Evolutionary conservation across 2,797 vertebrate species (phyloP), one percentile per base, ranked within the genome.

Genomic region (Tympanoctomys barrerae): DNA sequence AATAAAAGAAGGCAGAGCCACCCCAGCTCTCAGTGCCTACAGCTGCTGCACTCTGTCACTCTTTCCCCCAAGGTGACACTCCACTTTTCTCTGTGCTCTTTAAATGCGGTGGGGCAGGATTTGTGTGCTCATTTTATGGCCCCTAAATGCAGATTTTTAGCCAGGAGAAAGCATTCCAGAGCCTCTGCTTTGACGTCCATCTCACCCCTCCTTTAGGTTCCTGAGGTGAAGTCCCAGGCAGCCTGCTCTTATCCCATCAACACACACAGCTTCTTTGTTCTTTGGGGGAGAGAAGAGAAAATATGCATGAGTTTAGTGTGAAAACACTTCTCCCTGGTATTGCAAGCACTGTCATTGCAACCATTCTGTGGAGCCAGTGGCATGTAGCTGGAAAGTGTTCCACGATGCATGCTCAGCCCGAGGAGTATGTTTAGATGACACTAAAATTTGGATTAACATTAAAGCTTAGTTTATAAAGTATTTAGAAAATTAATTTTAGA

Each of bases 401-500:
- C 28, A 26, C 16, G 73, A 31, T 49, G 73, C 73, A 31, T 18
- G 73, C 42, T 24, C 14, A 7, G 39, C 46, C 22, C 59, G 71
- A 87, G 61, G 77, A 89, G n/a, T 71, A 7, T 93, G 83, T 87
- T 88, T 42, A 95, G 85, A 68, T 68, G 49, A 59, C 70, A n/a
- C 62, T 78, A 66, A 85, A 90, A 59, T 33, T 22, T 87, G 39
- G 22, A 78, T 96, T 95, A 46, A 77, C 61, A 84, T 59, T 52
- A 82, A 94, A 83, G 64, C 70, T 89, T 81, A 89, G 42, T 28
- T 94, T 94, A 70, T 84, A 52, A 95, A 85, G 3, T 78, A 62
- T 87, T 90, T 92, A 49, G 54, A 59, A 77, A 86, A 71, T 11
- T 64, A 22, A 3, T 39, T 80, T 82, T 77, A 84, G 68, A 87